A percentile compares a stretch with the other conserved stretches of the same genome.
phyloP scores from a whole-genome alignment of 2,888 invertebrate species.

The Ophion obscuratus region DNA sequence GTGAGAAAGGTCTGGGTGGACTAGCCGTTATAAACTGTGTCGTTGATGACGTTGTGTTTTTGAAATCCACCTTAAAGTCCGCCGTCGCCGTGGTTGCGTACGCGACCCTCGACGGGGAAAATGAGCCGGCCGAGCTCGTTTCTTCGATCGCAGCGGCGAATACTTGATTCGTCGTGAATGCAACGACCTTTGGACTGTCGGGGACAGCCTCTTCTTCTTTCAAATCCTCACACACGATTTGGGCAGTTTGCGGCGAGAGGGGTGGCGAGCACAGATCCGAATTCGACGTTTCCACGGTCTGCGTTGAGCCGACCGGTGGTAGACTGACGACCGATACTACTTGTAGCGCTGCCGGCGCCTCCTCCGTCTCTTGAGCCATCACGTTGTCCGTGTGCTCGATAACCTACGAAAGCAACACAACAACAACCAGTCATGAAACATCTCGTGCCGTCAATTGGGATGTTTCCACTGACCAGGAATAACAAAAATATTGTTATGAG shows the following conservation, averaged over 20 bases:
- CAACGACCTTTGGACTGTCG: constrained; percentile 78
- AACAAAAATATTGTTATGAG: too few species aligned
- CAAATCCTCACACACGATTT: constrained; percentile 77
- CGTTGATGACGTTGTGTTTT: constrained; percentile 60
- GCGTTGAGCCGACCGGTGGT: constrained; percentile 87
- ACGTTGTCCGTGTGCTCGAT: constrained; percentile 83
- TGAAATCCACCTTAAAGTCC: constrained; percentile 74
- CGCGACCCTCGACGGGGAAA: constrained; percentile 76
- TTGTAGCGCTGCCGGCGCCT: constrained; percentile 83
- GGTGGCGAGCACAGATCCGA: constrained; percentile 83
- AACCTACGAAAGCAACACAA: constrained; percentile 73
- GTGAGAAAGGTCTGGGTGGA: constrained; percentile 80
- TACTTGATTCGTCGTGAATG: constrained; percentile 75
- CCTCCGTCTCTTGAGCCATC: constrained; percentile 82
- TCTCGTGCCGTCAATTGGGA: too few species aligned
- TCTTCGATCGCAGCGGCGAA: constrained; percentile 77
- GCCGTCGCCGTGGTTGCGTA: constrained; percentile 71
- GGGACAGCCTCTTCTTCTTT: constrained; percentile 78
- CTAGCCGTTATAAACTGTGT: constrained; percentile 78
- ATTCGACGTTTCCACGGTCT: constrained; percentile 87
- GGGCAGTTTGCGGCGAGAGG: constrained; percentile 78
- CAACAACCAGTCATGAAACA: not conserved
- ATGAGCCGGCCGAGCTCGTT: constrained; percentile 71
- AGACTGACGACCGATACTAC: constrained; percentile 86
- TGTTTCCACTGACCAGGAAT: too few species aligned